These are phyloP conservation scores for Dallia pectoralis DNA, from an alignment of 2,797 vertebrate species.

Conservation along the genomic window DNA sequence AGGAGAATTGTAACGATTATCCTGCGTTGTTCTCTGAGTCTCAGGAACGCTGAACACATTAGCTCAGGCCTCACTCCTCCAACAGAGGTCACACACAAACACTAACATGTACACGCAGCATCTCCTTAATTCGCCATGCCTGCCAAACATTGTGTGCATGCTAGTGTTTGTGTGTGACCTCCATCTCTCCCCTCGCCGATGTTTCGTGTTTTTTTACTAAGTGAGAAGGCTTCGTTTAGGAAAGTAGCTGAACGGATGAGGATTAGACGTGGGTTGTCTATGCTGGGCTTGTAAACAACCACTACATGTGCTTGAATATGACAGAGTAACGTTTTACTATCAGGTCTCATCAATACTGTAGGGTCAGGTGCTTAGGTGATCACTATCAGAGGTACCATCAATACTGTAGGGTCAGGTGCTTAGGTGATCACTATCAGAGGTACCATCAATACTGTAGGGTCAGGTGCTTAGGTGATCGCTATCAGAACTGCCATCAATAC, in stretches of 20 bases:
- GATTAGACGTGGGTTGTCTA: background rate
- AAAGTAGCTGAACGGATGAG: background rate
- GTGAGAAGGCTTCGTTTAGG: background rate
- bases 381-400: no score
- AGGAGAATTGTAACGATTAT: slow-evolving; percentile 45
- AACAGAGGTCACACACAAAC: slow-evolving; percentile 1
- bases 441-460: no score
- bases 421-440: no score
- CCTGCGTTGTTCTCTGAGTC: slow-evolving; percentile 34
- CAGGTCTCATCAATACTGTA: no score
- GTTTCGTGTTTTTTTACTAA: background rate
- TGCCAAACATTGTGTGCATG: background rate
- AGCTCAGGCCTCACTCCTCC: slow-evolving; percentile 33
- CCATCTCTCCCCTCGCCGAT: background rate
- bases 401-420: no score
- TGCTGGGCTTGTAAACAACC: background rate
- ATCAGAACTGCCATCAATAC: no score
- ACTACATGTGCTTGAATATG: background rate
- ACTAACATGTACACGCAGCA: background rate
- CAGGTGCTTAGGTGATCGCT: no score
- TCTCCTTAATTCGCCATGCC: background rate
- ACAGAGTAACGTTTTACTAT: background rate
- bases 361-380: background rate
- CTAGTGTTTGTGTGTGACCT: background rate
- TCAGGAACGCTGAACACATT: slow-evolving; percentile 36